Evolutionary conservation across 2,113 vertebrate genomes (phyloP), one percentile per base, ranked within the genome.

Genomic region (Amphiprion ocellaris): DNA sequence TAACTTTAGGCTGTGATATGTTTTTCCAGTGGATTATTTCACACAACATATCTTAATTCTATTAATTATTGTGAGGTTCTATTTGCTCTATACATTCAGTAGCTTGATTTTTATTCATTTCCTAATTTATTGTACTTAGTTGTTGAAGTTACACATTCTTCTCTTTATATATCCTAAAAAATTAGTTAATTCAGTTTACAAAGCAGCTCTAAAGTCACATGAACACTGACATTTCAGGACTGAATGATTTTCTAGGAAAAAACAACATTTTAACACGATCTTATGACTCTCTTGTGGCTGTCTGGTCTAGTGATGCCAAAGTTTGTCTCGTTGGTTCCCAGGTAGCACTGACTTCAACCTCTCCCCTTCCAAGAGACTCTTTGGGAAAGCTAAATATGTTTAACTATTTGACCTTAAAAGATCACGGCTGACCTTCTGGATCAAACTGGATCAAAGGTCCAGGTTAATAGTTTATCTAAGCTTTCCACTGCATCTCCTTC

Each of bases 221-320:
- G 17, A 49, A 21, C 30, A 33, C 50, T 50, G 15, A 66, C n/a
- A 39, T 50, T 67, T 30, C 3, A 30, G 30, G 0, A 9, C 28
- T 17, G 11, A n/a, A 30, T 28, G 14, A 66, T 26, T 28, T 19
- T 58, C 15, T 44, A 15, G 17, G 14, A 30, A 33, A 55, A 72
- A 72, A 65, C 65, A 21, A 15, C 50, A 63, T n/a, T 61, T 41
- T 16, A 33, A 28, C 16, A 41, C 44, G 47, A 53, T 28, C 37
- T 63, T 10, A 66, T 50, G 47, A 58, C 54, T 71, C 54, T 68
- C 56, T n/a, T 59, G 55, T 59, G 66, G 62, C 41, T 30, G 21
- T 53, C 16, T 30, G 6, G 4, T 6, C 64, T 53, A 52, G 16
- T 26, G 56, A 58, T 52, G 62, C 14, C 54, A 56, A 16, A 19